Conservation (phyloP, 2,888 invertebrate genomes). For the Amphipyra berbera region DNA sequence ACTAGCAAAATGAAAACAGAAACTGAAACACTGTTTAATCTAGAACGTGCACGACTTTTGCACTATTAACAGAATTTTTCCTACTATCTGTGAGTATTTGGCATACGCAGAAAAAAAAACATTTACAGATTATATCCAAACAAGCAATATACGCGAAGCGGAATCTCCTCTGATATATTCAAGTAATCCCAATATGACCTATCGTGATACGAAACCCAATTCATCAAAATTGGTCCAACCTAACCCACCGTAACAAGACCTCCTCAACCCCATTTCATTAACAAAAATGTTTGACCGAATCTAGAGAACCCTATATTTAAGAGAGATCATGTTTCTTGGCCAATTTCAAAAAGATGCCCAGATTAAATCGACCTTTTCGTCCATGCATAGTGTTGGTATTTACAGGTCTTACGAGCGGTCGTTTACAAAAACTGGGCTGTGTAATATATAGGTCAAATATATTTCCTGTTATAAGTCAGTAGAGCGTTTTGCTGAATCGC, state of each 20-base stretch:
- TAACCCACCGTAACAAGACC: constrained; percentile 62
- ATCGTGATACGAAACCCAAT: constrained; percentile 68
- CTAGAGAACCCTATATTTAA: constrained; percentile 37
- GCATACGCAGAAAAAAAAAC: constrained; percentile 10
- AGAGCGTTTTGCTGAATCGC: constrained; percentile 79
- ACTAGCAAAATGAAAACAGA: too few relatives aligned
- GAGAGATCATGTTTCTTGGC: constrained; percentile 62
- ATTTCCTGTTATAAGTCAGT: constrained; percentile 84
- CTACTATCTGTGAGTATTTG: background rate
- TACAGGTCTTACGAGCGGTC: constrained; percentile 47
- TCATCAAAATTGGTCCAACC: constrained; percentile 67
- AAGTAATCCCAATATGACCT: constrained; percentile 67
- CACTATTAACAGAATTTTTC: background rate
- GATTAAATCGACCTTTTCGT: constrained; percentile 55
- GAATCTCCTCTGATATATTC: constrained; percentile 64
- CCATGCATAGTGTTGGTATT: constrained; percentile 39
- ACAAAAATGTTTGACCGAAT: constrained; percentile 34
- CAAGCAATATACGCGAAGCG: constrained; percentile 39
- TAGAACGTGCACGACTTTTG: too few relatives aligned
- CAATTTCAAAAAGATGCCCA: constrained; percentile 63
- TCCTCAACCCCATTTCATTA: constrained; percentile 47
- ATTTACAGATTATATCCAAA: constrained; percentile 22
- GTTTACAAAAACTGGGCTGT: constrained; percentile 58
- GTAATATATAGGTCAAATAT: constrained; percentile 80
- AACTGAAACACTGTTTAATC: too few relatives aligned